Percentiles rank a stretch among this genome's conserved stretches.
Conservation (phyloP, 2,888 invertebrate species). For the Amphipoea oculea region DNA sequence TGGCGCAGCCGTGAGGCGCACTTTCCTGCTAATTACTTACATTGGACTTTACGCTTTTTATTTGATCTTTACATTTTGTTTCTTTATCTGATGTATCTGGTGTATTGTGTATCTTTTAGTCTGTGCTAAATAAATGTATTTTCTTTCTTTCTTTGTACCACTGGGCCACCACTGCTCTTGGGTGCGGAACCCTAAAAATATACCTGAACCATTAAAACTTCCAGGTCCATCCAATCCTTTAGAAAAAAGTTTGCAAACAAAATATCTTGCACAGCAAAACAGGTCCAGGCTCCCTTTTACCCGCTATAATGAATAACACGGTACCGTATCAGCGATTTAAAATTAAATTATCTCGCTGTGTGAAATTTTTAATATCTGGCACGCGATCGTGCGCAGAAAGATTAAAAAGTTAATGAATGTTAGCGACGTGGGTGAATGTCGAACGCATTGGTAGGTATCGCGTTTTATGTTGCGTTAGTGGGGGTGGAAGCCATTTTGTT, state of each 20-base stretch:
- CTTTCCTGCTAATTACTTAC: no score
- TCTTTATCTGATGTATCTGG: no score
- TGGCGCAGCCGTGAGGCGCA: no score
- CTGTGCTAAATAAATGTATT: no score
- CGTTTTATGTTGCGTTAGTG: slow-evolving; percentile 13
- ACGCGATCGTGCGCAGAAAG: slow-evolving; percentile 41
- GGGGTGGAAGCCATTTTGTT: no score
- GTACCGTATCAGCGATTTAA: slow-evolving; percentile 34
- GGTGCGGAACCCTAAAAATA: background rate
- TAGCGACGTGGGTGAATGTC: slow-evolving; percentile 41
- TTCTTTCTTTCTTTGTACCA: no score
- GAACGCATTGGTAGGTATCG: slow-evolving; percentile 10
- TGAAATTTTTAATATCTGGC: slow-evolving; percentile 55
- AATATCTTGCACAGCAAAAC: slow-evolving; percentile 4
- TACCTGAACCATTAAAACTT: slow-evolving; percentile 26
- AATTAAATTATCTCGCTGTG: slow-evolving; percentile 48
- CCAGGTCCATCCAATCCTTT: background rate
- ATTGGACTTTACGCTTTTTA: no score
- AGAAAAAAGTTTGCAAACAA: slow-evolving; percentile 22
- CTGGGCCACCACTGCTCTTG: no score
- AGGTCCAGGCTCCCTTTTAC: background rate
- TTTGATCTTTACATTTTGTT: no score
- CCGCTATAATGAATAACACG: slow-evolving; percentile 20
- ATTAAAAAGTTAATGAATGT: slow-evolving; percentile 57
- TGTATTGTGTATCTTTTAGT: no score